Percentiles rank a stretch among this genome's conserved stretches.
Evolutionary conservation across 1,140 invertebrate species (phyloP).

Genomic region (Lasioglossum albipes): DNA sequence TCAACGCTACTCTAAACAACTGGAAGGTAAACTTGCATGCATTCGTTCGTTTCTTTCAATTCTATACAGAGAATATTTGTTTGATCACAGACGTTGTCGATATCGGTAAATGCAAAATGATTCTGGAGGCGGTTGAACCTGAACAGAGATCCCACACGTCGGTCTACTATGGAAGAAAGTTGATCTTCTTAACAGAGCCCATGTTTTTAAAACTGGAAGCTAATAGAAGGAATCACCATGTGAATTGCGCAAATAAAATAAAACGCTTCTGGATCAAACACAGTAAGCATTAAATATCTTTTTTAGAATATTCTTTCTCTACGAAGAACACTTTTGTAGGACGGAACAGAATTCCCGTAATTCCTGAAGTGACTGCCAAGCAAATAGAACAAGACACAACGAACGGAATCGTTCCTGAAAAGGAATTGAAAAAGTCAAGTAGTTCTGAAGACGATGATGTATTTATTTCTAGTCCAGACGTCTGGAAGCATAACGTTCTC

Average conservation of each 20-base stretch:
- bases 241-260: constrained; percentile 40
- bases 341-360: not conserved
- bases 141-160: not conserved
- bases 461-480: not conserved
- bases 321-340: not conserved
- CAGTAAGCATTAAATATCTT: constrained; percentile 31
- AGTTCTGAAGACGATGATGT: constrained; percentile 2
- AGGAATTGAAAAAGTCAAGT: constrained; percentile 7
- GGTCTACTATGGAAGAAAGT: constrained; percentile 39
- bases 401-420: not conserved
- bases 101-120: constrained; percentile 10
- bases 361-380: not conserved
- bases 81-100: not conserved
- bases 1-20: constrained; percentile 31
- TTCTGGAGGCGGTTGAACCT: constrained; percentile 1
- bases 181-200: constrained; percentile 43
- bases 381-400: not conserved
- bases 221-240: constrained; percentile 24
- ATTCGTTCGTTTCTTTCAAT: not conserved
- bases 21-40: not conserved
- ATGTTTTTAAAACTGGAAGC: constrained; percentile 36
- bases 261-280: constrained; percentile 41
- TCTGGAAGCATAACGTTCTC: not conserved
- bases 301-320: not conserved
- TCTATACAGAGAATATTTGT: not conserved